A percentile compares a stretch with the other conserved stretches of the same genome.
Evolutionary conservation across 2,113 vertebrate species (phyloP).

Genomic region (Daubentonia madagascariensis): DNA sequence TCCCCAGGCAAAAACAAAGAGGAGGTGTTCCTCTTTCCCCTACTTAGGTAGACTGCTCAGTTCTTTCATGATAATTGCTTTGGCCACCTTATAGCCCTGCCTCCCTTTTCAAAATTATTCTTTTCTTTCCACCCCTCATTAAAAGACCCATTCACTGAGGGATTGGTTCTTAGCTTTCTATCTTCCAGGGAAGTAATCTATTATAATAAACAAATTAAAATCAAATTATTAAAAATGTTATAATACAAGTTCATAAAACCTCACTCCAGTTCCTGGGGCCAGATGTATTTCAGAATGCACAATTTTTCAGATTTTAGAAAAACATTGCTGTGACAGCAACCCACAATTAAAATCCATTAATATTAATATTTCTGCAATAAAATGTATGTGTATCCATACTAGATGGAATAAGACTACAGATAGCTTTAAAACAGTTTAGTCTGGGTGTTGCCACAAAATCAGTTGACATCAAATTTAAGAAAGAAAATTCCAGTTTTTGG

Average conservation of each 20-base stretch:
- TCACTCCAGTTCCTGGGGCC: background rate
- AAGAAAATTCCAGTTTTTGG: background rate
- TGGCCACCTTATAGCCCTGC: background rate
- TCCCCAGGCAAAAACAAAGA: background rate
- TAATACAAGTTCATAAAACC: background rate
- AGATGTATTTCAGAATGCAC: background rate
- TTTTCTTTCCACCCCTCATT: background rate
- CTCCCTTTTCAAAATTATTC: background rate
- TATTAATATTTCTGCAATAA: constrained; percentile 9
- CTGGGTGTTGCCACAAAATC: background rate
- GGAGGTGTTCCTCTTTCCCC: background rate
- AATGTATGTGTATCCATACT: background rate
- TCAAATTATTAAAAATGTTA: background rate
- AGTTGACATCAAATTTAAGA: background rate
- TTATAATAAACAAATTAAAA: background rate
- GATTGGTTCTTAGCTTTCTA: background rate
- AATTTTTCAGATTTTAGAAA: constrained; percentile 3
- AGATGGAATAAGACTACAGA: background rate
- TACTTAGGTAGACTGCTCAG: background rate
- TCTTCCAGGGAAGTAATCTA: background rate
- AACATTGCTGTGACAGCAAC: background rate
- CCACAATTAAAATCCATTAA: background rate
- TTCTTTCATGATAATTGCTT: background rate
- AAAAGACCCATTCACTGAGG: background rate
- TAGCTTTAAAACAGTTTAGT: background rate